Evolutionary conservation across 2,888 invertebrate genomes (phyloP).

Genomic region (Pammene fasciana): DNA sequence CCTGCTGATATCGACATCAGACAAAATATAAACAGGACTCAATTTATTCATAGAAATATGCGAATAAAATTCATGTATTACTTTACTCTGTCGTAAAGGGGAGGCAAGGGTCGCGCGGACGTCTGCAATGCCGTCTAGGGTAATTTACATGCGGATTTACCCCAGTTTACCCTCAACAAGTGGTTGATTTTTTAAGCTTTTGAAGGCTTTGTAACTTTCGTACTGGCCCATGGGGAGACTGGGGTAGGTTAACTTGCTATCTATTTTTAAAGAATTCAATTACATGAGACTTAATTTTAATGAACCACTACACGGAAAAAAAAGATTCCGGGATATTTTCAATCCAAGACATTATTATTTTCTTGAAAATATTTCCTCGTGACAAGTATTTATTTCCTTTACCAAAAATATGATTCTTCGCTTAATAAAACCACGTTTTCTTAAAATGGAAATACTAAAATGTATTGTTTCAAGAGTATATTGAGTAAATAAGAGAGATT

Average conservation of each 20-base stretch:
- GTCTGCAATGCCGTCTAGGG: conserved; percentile 26
- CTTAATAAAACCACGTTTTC: no score
- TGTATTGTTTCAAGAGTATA: no score
- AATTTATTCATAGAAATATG: conserved; percentile 38
- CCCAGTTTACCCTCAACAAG: conserved; percentile 28
- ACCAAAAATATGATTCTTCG: no score
- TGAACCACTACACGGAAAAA: no score
- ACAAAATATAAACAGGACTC: not conserved
- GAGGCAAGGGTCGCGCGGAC: conserved; percentile 27
- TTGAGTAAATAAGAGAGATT: no score
- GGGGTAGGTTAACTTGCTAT: conserved; percentile 4
- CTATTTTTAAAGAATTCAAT: not conserved
- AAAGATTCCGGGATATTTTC: no score
- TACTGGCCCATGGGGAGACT: conserved; percentile 2
- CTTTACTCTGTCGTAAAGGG: conserved; percentile 18
- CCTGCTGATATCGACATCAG: not conserved
- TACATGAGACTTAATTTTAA: conserved; percentile 17
- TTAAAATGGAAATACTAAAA: no score
- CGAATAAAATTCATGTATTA: conserved; percentile 27
- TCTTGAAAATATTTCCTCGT: no score
- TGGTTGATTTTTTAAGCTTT: conserved; percentile 31
- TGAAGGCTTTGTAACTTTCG: conserved; percentile 22
- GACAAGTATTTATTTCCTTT: no score
- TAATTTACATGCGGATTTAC: conserved; percentile 33
- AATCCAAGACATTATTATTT: no score